A percentile compares a stretch with the other conserved stretches of the same genome.
These are phyloP conservation scores for Nomada lathburiana DNA, from an alignment of 2,888 invertebrate genomes.

Conservation along the genomic window DNA sequence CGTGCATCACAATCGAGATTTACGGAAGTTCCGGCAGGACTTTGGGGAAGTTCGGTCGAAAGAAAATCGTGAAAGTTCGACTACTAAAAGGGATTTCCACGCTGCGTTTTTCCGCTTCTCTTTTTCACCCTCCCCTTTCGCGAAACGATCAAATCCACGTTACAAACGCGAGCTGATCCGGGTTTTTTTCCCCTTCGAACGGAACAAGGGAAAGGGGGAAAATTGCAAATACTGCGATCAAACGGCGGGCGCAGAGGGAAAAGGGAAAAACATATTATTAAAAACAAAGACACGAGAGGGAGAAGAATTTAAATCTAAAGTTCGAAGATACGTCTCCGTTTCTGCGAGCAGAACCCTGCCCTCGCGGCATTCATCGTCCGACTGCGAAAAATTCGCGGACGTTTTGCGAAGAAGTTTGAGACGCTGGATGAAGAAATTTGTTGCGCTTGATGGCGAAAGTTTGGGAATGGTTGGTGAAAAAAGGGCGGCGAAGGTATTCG, in stretches of 20 bases:
- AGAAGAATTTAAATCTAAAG: not conserved
- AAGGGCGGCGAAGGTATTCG: not conserved
- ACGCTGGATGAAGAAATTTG: not conserved
- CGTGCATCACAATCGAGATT: slow-evolving; percentile 61
- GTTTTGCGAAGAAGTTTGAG: not conserved
- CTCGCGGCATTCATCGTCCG: not conserved
- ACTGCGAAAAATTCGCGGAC: not conserved
- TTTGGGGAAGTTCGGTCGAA: slow-evolving; percentile 48
- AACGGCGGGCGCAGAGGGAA: not conserved
- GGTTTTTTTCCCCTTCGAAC: not conserved
- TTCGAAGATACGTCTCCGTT: not conserved
- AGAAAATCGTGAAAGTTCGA: slow-evolving; percentile 60
- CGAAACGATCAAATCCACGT: slow-evolving; percentile 43
- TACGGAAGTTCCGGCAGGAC: slow-evolving; percentile 56
- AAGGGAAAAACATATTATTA: slow-evolving; percentile 12
- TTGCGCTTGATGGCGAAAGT: not conserved
- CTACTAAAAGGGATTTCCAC: slow-evolving; percentile 40
- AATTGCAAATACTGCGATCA: slow-evolving; percentile 47
- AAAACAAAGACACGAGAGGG: not conserved
- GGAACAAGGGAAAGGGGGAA: not conserved
- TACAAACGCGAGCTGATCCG: not conserved
- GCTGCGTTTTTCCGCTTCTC: not conserved
- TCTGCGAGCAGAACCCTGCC: not conserved
- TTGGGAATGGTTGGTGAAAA: not conserved
- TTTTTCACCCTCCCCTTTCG: slow-evolving; percentile 8